Evolutionary conservation across 2,113 vertebrate genomes (phyloP).

Genomic region (Leiothrix lutea): DNA sequence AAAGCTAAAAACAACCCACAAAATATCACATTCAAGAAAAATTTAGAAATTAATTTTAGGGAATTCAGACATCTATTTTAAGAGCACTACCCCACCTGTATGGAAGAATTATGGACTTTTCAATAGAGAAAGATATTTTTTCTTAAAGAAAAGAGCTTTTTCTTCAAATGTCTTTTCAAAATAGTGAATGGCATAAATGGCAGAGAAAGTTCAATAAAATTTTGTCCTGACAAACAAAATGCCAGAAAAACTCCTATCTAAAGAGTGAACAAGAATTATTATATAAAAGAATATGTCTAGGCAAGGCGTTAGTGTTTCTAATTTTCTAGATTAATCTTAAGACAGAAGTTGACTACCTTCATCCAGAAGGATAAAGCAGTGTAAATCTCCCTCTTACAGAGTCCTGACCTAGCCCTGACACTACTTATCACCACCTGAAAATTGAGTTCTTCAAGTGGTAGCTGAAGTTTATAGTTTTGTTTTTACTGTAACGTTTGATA

Average conservation of each 20-base stretch:
- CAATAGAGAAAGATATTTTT: background rate
- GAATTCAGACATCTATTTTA: background rate
- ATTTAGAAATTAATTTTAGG: background rate
- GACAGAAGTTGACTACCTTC: background rate
- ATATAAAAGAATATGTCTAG: background rate
- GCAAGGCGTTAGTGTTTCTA: background rate
- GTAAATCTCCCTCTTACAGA: background rate
- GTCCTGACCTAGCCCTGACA: background rate
- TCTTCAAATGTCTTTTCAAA: background rate
- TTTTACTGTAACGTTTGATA: background rate
- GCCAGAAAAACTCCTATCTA: background rate
- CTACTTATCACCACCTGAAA: background rate
- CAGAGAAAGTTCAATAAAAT: background rate
- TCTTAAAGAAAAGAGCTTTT: background rate
- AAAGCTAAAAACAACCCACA: background rate
- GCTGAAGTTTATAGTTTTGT: background rate
- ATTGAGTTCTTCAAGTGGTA: background rate
- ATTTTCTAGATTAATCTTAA: background rate
- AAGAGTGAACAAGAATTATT: background rate
- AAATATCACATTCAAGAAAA: background rate
- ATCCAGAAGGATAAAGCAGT: background rate
- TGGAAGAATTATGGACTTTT: background rate
- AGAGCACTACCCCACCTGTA: background rate
- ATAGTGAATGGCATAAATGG: background rate
- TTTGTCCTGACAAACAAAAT: background rate